A percentile compares a stretch with the other conserved stretches of the same genome.
phyloP scores from a whole-genome alignment of 2,113 vertebrate genomes.

The Oenanthe melanoleuca region DNA sequence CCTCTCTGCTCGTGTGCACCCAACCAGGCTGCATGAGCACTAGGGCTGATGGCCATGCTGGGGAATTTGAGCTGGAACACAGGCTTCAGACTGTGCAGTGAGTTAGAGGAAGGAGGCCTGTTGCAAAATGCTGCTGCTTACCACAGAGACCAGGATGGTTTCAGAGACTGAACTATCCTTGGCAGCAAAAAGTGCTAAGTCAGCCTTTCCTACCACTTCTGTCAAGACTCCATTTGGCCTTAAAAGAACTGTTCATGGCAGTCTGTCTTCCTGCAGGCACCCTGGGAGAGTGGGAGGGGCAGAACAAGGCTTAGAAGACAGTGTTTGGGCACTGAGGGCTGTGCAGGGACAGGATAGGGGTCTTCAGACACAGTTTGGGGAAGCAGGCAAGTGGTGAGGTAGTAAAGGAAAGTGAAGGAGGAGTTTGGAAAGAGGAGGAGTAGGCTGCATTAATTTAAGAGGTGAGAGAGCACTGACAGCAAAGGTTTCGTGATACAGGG shows the following conservation, averaged over 20 bases:
- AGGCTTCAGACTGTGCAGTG: background rate
- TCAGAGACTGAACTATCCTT: background rate
- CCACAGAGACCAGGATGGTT: background rate
- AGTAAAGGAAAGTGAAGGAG: background rate
- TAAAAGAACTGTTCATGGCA: background rate
- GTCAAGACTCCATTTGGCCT: background rate
- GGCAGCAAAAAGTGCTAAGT: slow-evolving; percentile 27
- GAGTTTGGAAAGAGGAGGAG: background rate
- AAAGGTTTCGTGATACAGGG: background rate
- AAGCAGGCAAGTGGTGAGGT: background rate
- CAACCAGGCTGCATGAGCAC: fast-evolving
- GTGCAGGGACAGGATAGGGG: fast-evolving
- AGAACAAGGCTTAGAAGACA: background rate
- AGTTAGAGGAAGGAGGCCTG: slow-evolving; percentile 18
- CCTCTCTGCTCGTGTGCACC: fast-evolving
- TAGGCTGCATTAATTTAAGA: background rate
- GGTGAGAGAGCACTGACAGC: background rate
- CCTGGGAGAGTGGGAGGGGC: background rate
- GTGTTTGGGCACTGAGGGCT: background rate
- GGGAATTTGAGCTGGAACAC: background rate
- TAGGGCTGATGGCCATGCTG: fast-evolving
- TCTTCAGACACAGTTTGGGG: background rate
- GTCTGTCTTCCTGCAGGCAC: background rate
- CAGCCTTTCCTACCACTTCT: background rate
- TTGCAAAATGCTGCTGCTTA: background rate